Base-by-base conservation (phyloP, 2,113 vertebrate genomes). In the Chunga burmeisteri region DNA sequence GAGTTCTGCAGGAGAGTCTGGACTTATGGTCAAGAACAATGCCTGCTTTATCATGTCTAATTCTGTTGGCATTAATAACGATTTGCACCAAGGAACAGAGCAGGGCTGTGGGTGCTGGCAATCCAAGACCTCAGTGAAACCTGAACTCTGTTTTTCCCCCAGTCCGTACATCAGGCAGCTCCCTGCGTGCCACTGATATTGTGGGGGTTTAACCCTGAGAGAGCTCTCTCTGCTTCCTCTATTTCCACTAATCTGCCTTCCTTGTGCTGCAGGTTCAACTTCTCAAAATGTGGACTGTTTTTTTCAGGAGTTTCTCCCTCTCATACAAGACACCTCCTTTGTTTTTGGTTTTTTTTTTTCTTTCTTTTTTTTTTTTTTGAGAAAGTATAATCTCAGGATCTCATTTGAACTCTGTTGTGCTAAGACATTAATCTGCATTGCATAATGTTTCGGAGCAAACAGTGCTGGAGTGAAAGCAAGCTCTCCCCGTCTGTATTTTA, bases 391-490 rank as follows among this genome's bases (percentile, higher is more conserved):
- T 96, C 82, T 90, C 82, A 96, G 83, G 77, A 95, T 94, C 62
- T 95, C 17, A 5, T 70, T 91, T 96, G 91, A 96, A 96, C 92
- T 88, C 59, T 81, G 58, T 67, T 77, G 75, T 89, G 65, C 65
- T 91, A 65, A 87, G 14, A 90, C 85, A 74, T 93, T 95, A 96
- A 96, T 96, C 95, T 96, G 85, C 65, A 89, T 66, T 93, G 81
- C 83, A 83, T 78, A 83, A 93, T 72, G 81, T 85, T 93, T 88
- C 1, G 0, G 75, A 91, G 73, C 93, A 97, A 97, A 97, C 78
- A 97, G 52, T 10, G 42, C 88, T 89, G 82, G 85, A 92, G 90
- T 92, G 62, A 96, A 93, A 55, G 40, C 56, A 94, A 95, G 61
- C 32, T 71, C 71, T 79, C 46, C 44, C 38, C 2, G 1, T 84